Conservation (phyloP, 2,113 vertebrate genomes). For the Ictidomys tridecemlineatus region DNA sequence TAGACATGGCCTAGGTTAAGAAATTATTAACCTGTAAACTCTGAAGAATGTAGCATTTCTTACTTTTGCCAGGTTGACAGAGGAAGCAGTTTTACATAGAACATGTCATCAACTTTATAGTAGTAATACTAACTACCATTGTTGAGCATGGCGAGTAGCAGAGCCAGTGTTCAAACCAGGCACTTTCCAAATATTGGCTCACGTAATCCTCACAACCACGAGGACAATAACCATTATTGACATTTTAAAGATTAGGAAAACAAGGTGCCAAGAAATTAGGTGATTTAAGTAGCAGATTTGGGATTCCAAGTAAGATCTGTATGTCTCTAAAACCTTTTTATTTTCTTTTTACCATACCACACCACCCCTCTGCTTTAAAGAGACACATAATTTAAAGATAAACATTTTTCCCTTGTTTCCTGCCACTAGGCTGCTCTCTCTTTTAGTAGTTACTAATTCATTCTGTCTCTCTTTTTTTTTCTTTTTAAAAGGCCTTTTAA, state of each 20-base stretch:
- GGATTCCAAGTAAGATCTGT: neutral
- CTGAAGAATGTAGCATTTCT: constrained; percentile 43
- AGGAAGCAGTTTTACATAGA: neutral
- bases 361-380: neutral
- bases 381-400: neutral
- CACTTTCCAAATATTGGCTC: neutral
- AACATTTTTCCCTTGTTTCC: neutral
- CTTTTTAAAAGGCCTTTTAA: neutral
- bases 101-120: constrained; percentile 5
- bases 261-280: neutral
- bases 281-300: neutral
- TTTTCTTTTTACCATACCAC: neutral
- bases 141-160: too few species aligned
- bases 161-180: neutral
- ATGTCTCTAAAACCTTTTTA: neutral
- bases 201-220: neutral
- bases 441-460: neutral
- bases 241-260: neutral
- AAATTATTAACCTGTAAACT: constrained; percentile 10
- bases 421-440: neutral
- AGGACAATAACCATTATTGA: neutral
- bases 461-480: neutral
- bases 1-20: neutral
- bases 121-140: neutral
- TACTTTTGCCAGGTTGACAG: constrained; percentile 27